These are phyloP conservation scores for Callinectes sapidus DNA, from an alignment of 2,888 invertebrate genomes.

Conservation along the genomic window DNA sequence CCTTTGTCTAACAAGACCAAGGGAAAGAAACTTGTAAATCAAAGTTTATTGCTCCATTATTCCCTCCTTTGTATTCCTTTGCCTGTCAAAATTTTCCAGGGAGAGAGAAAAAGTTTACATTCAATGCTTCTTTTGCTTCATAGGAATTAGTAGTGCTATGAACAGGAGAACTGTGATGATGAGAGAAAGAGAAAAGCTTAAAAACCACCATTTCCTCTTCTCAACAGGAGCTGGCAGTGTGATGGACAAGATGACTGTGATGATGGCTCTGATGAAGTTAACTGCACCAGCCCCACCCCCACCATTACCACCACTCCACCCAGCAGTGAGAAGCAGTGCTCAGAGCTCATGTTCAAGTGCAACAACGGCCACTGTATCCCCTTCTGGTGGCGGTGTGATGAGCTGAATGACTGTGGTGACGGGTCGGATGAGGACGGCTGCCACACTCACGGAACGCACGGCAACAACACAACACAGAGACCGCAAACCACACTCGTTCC, in stretches of 20 bases:
- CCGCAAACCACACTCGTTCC: constrained; percentile 65
- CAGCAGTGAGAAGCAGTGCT: constrained; percentile 25
- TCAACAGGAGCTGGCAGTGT: constrained; percentile 81
- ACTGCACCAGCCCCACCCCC: constrained; percentile 75
- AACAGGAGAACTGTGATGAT: no score
- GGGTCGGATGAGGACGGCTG: constrained; percentile 73
- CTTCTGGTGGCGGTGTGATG: constrained; percentile 83
- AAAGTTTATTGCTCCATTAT: no score
- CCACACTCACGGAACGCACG: not conserved
- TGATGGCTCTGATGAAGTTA: constrained; percentile 78
- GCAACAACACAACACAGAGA: constrained; percentile 41
- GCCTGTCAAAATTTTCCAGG: no score
- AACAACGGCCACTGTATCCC: constrained; percentile 79
- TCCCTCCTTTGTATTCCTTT: no score
- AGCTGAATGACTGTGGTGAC: constrained; percentile 77
- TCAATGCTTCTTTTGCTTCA: no score
- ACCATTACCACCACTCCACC: not conserved
- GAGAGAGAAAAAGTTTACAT: no score
- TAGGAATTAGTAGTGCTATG: no score
- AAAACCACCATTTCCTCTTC: not conserved
- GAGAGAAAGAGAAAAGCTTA: no score
- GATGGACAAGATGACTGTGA: constrained; percentile 88
- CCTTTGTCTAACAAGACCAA: not conserved
- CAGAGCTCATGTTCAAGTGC: constrained; percentile 74
- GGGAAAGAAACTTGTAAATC: no score